Evolutionary conservation across 2,888 invertebrate genomes (phyloP), one percentile per base, ranked within the genome.

Genomic region (Athalia circularis): DNA sequence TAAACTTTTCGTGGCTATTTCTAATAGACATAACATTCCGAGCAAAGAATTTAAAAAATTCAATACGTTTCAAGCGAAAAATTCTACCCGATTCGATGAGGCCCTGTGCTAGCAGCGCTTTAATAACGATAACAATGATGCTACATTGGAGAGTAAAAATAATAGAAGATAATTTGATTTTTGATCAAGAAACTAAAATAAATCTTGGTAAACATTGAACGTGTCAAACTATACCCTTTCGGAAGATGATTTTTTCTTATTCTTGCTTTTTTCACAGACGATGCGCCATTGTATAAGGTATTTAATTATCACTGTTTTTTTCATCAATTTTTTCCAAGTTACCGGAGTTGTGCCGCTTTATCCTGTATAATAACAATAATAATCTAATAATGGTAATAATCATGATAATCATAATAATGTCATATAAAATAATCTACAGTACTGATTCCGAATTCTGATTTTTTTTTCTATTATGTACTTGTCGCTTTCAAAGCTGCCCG

Each of bases 231-330:
- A 29, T 29, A 29, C 0, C n/a, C 47, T 59, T 59, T 57, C 9
- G 72, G 57, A 72, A 72, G 72, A 72, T 72, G 47, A 47, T 15
- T 13, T 5, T 59, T 72, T 72, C 29, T 57, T 29, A 29, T 29
- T 29, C 29, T 29, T 29, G 29, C 29, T 29, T 29, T 29, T 29
- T 29, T 29, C 29, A n/a, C 57, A 72, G 57, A 72, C 57, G 72
- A 72, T 59, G 72, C 57, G 59, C 72, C 59, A 59, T 72, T 47
- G 59, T 47, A 65, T 47, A 29, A 11, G 54, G 13, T 52, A 11
- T 9, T 47, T 54, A n/a, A 65, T 45, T 43, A 9, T 68, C 11
- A 4, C 11, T 15, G 50, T 50, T 15, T 13, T 15, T 8, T 15
- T 29, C 54, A 9, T 29, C 9, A 13, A 72, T 72, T 72, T 9